These are phyloP conservation scores for Halocynthia aurantium DNA, from an alignment of 23 tunicate species.

Conservation along the genomic window DNA sequence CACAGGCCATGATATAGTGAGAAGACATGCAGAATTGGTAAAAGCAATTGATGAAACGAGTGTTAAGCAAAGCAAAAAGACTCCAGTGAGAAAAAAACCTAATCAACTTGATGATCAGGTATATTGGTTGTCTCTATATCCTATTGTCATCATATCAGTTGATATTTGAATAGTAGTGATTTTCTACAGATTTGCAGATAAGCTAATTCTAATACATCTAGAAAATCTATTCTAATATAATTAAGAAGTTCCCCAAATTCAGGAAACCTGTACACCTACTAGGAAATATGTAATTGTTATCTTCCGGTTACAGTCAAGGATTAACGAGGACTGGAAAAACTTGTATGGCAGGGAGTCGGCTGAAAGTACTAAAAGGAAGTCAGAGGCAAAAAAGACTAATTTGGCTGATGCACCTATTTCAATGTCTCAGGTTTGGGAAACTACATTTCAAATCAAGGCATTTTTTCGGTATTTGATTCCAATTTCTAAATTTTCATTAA, in stretches of 20 bases:
- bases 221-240: too few relatives aligned
- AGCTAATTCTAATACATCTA: too few relatives aligned
- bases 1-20: conserved; percentile 16
- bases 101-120: not conserved
- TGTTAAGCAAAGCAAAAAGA: conserved; percentile 9
- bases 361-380: conserved; percentile 5
- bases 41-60: conserved; percentile 17
- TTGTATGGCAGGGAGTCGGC: conserved; percentile 62
- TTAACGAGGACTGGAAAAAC: conserved; percentile 91
- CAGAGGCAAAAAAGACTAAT: conserved; percentile 3
- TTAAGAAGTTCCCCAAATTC: too few relatives aligned
- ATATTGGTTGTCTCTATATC: not conserved
- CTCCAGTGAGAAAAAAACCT: conserved; percentile 9
- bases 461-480: not conserved
- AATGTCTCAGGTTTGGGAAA: conserved; percentile 15
- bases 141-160: too few relatives aligned
- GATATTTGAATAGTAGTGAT: too few relatives aligned
- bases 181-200: too few relatives aligned
- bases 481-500: not conserved
- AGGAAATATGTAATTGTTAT: too few relatives aligned
- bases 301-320: not conserved
- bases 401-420: conserved; percentile 28
- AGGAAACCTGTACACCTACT: too few relatives aligned
- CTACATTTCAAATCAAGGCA: not conserved
- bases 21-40: conserved; percentile 76